These are phyloP conservation scores for Bovichtus diacanthus DNA, from an alignment of 2,797 vertebrate genomes.

Conservation along the genomic window DNA sequence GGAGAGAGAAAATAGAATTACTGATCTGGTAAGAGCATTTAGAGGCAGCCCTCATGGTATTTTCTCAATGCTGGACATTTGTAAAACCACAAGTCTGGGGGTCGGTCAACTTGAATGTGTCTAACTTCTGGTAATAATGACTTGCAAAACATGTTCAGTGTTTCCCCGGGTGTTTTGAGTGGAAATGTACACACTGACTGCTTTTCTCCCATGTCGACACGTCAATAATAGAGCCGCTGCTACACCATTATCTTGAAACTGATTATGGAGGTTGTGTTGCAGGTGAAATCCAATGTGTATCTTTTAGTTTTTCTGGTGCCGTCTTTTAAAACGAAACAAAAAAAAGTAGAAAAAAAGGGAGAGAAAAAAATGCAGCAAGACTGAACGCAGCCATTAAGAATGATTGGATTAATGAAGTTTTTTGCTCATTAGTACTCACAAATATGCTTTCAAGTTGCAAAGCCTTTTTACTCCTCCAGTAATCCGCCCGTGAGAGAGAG, in stretches of 20 bases:
- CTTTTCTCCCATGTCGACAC: background rate
- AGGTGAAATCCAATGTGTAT: background rate
- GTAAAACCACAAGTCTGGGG: background rate
- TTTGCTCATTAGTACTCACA: constrained; percentile 69
- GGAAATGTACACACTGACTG: background rate
- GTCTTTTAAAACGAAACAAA: background rate
- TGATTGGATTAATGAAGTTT: constrained; percentile 72
- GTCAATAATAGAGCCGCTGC: background rate
- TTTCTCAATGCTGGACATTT: background rate
- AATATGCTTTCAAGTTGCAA: constrained; percentile 82
- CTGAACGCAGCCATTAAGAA: constrained; percentile 40
- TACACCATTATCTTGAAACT: background rate
- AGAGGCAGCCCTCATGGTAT: constrained; percentile 11
- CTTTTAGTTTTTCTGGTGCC: background rate
- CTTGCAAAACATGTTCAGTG: background rate
- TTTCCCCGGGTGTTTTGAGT: background rate
- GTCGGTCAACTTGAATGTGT: constrained; percentile 37
- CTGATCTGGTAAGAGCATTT: constrained; percentile 24
- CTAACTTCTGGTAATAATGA: background rate
- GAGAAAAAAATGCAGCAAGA: background rate
- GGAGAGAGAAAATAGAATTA: constrained; percentile 38
- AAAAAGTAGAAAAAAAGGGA: background rate
- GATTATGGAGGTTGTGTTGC: background rate
- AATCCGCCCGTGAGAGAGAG: constrained; percentile 78
- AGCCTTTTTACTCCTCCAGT: constrained; percentile 63